Conservation (phyloP, 1,140 invertebrate genomes). For the Lepidostoma basale region DNA sequence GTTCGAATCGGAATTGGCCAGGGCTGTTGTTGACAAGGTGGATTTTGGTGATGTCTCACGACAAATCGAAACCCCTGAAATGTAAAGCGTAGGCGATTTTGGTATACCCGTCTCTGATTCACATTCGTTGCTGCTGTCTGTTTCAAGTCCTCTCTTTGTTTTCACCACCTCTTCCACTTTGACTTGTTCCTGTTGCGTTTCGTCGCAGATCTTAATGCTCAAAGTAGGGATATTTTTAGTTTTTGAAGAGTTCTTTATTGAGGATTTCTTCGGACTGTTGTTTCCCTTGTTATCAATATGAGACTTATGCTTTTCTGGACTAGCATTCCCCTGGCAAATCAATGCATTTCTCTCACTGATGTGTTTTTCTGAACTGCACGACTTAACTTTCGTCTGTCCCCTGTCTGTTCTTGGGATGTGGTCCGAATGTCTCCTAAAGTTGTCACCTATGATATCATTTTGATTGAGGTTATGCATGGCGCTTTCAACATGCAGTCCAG, state of each 20-base stretch:
- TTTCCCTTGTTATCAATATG: neutral
- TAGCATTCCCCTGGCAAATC: conserved; percentile 6
- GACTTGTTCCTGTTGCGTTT: conserved; percentile 1
- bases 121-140: conserved; percentile 63
- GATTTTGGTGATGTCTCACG: conserved; percentile 51
- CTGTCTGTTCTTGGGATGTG: conserved; percentile 41
- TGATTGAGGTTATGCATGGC: conserved; percentile 32
- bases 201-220: conserved; percentile 41
- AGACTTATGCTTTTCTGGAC: conserved; percentile 16
- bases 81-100: conserved; percentile 65
- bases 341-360: conserved; percentile 21
- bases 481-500: conserved; percentile 47
- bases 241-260: conserved; percentile 20
- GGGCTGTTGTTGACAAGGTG: neutral
- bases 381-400: conserved; percentile 32
- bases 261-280: conserved; percentile 31
- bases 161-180: conserved; percentile 23
- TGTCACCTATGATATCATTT: conserved; percentile 45
- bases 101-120: conserved; percentile 66
- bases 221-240: conserved; percentile 29
- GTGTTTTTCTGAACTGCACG: conserved; percentile 44
- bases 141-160: conserved; percentile 50
- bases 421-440: conserved; percentile 48
- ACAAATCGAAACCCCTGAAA: conserved; percentile 66
- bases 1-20: conserved; percentile 22